Base-by-base conservation (phyloP, 2,797 vertebrate genomes). In the Philypnodon macrostomus region DNA sequence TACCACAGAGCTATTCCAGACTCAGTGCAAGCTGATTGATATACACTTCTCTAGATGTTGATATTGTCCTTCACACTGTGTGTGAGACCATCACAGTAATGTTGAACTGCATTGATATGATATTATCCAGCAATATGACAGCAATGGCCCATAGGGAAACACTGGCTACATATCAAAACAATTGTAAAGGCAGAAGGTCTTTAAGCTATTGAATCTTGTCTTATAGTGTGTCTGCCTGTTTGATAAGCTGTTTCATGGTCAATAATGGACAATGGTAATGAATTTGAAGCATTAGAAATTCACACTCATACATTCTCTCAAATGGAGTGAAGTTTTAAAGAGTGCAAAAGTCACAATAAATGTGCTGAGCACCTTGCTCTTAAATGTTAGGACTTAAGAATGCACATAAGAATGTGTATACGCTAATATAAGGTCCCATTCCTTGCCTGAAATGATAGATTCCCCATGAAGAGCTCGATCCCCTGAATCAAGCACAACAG, bases 31-130 rank as follows among this genome's bases (percentile, higher is more conserved):
- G 24, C 49, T 46, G 58, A 58, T 66, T 73, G 45, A 73, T 67
- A 79, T 73, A 59, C 74, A 70, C 52, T 34, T 48, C 38, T 36
- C 46, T 23, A 9, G 0, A 26, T 46, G 44, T 62, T 40, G 21
- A 52, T 46, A 65, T 70, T 53, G 68, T 53, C 79, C 70, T 73
- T 78, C 76, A 79, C 10, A 30, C 75, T 39, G 36, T 67, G 55
- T 50, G 53, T 65, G 55, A 64, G 53, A 29, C 53, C 47, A 49
- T 58, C 49, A 27, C 26, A 51, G 55, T 53, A 73, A 77, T 47
- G 71, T 53, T 69, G 47, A 68, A 76, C 63, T 40, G 57, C 73
- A 76, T 76, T 77, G 75, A 75, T 60, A 65, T 61, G 56, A 70
- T 64, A 74, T 76, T 69, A 71, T 68, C 67, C 59, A 4, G 52